phyloP scores from a whole-genome alignment of 2,113 vertebrate genomes.

The Ciconia stormi region DNA sequence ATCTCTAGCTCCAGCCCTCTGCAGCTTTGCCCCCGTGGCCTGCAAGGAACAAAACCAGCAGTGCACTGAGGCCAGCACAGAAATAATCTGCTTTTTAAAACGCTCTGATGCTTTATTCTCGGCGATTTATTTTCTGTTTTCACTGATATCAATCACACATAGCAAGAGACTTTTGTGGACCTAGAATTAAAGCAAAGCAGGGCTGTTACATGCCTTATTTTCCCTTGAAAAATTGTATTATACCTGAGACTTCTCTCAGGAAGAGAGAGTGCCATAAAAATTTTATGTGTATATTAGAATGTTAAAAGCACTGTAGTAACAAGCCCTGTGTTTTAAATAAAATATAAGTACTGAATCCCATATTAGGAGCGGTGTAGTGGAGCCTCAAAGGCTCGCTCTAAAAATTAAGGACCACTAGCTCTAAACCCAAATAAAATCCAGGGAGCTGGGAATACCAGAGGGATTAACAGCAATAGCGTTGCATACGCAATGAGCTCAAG shows the following conservation, averaged over 20 bases:
- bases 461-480: not conserved
- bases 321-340: slow-evolving; percentile 32
- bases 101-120: not conserved
- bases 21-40: not conserved
- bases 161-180: not conserved
- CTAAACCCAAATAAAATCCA: not conserved
- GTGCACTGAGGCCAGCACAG: not conserved
- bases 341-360: not conserved
- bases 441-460: not conserved
- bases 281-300: slow-evolving; percentile 13
- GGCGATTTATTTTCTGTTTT: not conserved
- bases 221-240: not conserved
- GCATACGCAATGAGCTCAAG: not conserved
- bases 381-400: not conserved
- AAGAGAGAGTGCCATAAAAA: not conserved
- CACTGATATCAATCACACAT: not conserved
- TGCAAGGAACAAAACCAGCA: not conserved
- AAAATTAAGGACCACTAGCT: slow-evolving; percentile 6
- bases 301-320: slow-evolving; percentile 33
- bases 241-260: slow-evolving; percentile 18
- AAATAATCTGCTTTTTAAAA: not conserved
- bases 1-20: not conserved
- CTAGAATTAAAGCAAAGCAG: slow-evolving; percentile 2
- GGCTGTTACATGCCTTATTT: not conserved
- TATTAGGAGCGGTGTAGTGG: not conserved